phyloP scores from a whole-genome alignment of 2,888 invertebrate genomes.

The Leptarthrus brevirostris region DNA sequence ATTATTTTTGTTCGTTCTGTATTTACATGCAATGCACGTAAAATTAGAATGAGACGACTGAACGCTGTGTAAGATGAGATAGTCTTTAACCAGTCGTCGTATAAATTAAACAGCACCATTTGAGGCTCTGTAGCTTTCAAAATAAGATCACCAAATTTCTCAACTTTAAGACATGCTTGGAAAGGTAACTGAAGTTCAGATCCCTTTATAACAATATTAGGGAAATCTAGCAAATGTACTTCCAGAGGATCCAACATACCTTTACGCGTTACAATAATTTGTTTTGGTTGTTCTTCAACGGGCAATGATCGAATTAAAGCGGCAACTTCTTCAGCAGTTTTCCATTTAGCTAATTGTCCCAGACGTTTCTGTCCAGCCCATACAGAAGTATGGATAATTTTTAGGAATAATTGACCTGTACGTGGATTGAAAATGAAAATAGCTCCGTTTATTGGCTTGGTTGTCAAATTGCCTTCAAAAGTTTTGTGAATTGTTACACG shows the following conservation, averaged over 20 bases:
- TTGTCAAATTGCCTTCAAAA: conserved; percentile 93
- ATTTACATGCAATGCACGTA: conserved; percentile 97
- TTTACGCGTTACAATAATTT: conserved; percentile 99
- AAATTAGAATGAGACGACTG: conserved; percentile 94
- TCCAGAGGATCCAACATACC: conserved; percentile 99
- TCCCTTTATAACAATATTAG: conserved; percentile 99
- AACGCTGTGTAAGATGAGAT: conserved; percentile 99
- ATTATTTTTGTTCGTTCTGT: conserved; percentile 99
- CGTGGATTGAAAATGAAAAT: conserved; percentile 99
- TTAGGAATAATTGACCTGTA: conserved; percentile 98
- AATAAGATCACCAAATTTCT: conserved; percentile 99
- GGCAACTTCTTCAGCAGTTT: conserved; percentile 99
- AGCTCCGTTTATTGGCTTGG: conserved; percentile 99
- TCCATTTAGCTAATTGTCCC: conserved; percentile 99
- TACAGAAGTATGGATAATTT: conserved; percentile 99
- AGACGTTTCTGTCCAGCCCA: conserved; percentile 99
- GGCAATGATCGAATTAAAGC: conserved; percentile 98
- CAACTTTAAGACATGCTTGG: conserved; percentile 98
- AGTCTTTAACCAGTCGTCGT: conserved; percentile 99
- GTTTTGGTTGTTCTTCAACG: conserved; percentile 99
- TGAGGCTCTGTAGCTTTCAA: conserved; percentile 99
- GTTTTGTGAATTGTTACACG: conserved; percentile 99
- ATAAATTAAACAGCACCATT: conserved; percentile 99
- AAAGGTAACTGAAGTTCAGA: conserved; percentile 98
- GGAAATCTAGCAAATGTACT: conserved; percentile 99